Conservation (phyloP, 2,888 invertebrate genomes). For the Apomyelois bistriatella region DNA sequence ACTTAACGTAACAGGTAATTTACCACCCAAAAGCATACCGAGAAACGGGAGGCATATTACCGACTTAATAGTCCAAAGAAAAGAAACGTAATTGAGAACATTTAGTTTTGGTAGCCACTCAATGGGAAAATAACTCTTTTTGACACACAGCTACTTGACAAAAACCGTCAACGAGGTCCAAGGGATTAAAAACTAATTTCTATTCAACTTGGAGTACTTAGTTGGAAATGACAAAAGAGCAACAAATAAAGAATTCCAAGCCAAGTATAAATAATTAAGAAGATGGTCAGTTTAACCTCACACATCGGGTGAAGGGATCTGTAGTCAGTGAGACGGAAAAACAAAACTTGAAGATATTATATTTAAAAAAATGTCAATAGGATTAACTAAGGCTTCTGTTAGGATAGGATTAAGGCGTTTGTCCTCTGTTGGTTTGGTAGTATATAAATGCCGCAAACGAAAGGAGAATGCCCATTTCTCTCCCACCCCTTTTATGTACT, state of each 20-base stretch:
- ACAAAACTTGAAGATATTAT: not conserved
- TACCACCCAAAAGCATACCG: constrained; percentile 15
- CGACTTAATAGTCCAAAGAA: constrained; percentile 9
- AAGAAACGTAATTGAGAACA: constrained; percentile 9
- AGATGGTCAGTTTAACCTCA: constrained; percentile 6
- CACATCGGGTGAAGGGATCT: not conserved
- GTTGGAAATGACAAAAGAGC: not conserved
- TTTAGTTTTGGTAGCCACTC: constrained; percentile 5
- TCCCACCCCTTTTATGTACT: no score
- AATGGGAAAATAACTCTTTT: constrained; percentile 24
- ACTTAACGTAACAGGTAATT: constrained; percentile 30
- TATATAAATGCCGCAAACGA: not conserved
- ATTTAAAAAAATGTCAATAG: not conserved
- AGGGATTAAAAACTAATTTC: constrained; percentile 1
- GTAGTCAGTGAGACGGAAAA: constrained; percentile 3
- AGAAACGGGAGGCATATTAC: not conserved
- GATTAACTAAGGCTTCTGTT: not conserved
- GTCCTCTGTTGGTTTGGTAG: no score
- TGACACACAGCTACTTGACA: constrained; percentile 2
- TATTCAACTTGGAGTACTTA: constrained; percentile 2
- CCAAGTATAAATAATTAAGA: not conserved
- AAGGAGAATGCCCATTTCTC: no score
- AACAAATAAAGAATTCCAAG: not conserved
- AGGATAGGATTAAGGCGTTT: no score
- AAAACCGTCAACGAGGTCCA: not conserved